Evolutionary conservation across 2,888 invertebrate genomes (phyloP).

Genomic region (Drosophila prolongata): DNA sequence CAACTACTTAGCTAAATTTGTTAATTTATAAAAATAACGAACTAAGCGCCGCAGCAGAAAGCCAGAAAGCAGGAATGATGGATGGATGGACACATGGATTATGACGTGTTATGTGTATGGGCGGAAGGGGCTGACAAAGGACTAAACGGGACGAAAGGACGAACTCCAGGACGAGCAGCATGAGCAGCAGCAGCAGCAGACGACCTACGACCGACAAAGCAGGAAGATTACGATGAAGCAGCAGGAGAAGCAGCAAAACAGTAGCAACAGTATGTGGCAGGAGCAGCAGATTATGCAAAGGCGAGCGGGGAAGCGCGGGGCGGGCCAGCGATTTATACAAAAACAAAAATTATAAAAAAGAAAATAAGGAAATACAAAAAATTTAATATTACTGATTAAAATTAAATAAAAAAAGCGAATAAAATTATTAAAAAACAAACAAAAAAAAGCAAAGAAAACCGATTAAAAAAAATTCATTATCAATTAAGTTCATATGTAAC

Average conservation of each 20-base stretch:
- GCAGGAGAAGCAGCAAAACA: constrained; percentile 15
- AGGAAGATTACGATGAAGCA: constrained; percentile 31
- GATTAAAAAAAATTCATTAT: constrained; percentile 63
- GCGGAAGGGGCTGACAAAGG: constrained; percentile 45
- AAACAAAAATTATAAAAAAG: constrained; percentile 49
- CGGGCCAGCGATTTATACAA: constrained; percentile 66
- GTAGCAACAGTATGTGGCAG: constrained; percentile 16
- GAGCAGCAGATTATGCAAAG: constrained; percentile 30
- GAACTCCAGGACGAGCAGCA: constrained; percentile 36
- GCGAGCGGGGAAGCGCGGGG: constrained; percentile 50
- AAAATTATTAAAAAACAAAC: constrained; percentile 64
- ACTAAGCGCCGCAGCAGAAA: constrained; percentile 68
- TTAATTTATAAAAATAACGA: constrained; percentile 80
- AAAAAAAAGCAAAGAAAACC: constrained; percentile 42
- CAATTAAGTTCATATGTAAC: constrained; percentile 78
- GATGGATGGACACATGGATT: constrained; percentile 56
- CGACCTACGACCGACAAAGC: constrained; percentile 27
- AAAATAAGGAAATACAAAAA: constrained; percentile 52
- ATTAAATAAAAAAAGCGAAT: constrained; percentile 62
- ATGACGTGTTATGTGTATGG: constrained; percentile 31
- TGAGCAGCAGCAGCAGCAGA: constrained; percentile 21
- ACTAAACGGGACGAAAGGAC: constrained; percentile 39
- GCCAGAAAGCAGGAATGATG: constrained; percentile 35
- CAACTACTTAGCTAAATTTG: constrained; percentile 79
- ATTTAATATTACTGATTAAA: constrained; percentile 78